These are phyloP conservation scores for Eupsittula cactorum DNA, from an alignment of 2,113 vertebrate species.

Conservation along the genomic window DNA sequence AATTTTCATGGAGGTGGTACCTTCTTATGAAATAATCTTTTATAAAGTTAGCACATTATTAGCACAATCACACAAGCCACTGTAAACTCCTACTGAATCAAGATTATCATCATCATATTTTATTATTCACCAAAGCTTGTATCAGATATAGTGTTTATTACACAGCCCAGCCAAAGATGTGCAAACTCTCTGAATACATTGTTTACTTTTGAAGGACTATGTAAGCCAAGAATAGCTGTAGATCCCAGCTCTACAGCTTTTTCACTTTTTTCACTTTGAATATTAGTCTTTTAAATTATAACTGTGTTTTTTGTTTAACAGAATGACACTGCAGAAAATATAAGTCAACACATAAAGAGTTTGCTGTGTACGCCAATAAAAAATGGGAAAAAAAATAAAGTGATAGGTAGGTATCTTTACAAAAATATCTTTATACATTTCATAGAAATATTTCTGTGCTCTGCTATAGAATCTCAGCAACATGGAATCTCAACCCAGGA, in stretches of 20 bases:
- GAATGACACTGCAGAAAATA: conserved; percentile 83
- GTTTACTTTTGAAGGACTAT: neutral
- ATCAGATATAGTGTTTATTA: neutral
- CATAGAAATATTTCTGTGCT: neutral
- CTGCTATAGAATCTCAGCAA: neutral
- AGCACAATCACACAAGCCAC: neutral
- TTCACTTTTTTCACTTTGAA: neutral
- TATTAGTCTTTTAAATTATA: neutral
- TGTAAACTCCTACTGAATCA: neutral
- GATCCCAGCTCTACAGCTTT: neutral
- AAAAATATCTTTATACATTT: neutral
- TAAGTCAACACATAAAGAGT: conserved; percentile 82
- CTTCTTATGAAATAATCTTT: neutral
- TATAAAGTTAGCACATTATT: neutral
- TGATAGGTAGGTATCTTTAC: conserved; percentile 85
- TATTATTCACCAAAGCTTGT: neutral
- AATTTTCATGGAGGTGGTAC: neutral
- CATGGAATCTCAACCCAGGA: neutral
- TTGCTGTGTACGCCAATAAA: conserved; percentile 95
- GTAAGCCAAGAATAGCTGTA: neutral
- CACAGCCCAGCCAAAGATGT: neutral
- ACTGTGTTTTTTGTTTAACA: conserved; percentile 67
- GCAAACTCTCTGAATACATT: neutral
- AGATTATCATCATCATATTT: neutral
- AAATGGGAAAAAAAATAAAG: conserved; percentile 98